Percentiles rank a stretch among this genome's conserved stretches.
phyloP scores from a whole-genome alignment of 2,888 invertebrate genomes.

The Copidosoma aretas region DNA sequence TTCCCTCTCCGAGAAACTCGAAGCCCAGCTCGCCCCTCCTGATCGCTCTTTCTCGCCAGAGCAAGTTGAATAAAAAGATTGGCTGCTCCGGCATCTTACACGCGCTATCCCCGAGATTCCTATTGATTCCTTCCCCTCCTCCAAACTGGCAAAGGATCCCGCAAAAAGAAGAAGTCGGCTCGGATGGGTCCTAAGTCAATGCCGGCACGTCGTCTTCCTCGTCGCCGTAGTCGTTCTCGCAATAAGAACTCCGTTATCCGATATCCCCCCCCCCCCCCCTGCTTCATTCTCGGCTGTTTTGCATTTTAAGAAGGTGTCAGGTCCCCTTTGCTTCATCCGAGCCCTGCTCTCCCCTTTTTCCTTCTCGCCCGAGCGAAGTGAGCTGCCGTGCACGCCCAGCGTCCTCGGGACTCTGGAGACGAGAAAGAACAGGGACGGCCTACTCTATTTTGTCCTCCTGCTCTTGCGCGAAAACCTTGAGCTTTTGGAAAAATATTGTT shows the following conservation, averaged over 20 bases:
- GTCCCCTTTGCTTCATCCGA: constrained; percentile 52
- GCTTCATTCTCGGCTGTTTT: constrained; percentile 53
- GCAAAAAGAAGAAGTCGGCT: constrained; percentile 1
- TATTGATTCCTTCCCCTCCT: constrained; percentile 22
- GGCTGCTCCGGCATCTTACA: background rate
- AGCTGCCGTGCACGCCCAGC: too few species aligned
- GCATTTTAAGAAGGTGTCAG: constrained; percentile 61
- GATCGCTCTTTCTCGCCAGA: background rate
- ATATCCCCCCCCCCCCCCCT: constrained; percentile 6
- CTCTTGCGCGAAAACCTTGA: background rate
- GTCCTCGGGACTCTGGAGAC: too few species aligned
- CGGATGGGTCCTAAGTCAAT: constrained; percentile 43
- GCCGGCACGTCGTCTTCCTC: constrained; percentile 40
- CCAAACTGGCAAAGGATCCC: constrained; percentile 26
- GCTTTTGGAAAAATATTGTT: constrained; percentile 20
- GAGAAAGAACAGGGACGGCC: background rate
- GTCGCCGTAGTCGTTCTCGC: constrained; percentile 39
- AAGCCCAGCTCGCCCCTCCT: too few species aligned
- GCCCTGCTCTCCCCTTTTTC: constrained; percentile 20
- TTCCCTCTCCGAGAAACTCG: too few species aligned
- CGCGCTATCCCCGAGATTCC: constrained; percentile 21
- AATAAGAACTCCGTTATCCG: constrained; percentile 46
- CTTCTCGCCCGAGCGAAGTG: background rate
- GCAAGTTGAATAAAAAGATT: constrained; percentile 21
- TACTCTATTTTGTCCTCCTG: background rate